Conservation (phyloP, 2,888 invertebrate species). For the Neelides folsomi region DNA sequence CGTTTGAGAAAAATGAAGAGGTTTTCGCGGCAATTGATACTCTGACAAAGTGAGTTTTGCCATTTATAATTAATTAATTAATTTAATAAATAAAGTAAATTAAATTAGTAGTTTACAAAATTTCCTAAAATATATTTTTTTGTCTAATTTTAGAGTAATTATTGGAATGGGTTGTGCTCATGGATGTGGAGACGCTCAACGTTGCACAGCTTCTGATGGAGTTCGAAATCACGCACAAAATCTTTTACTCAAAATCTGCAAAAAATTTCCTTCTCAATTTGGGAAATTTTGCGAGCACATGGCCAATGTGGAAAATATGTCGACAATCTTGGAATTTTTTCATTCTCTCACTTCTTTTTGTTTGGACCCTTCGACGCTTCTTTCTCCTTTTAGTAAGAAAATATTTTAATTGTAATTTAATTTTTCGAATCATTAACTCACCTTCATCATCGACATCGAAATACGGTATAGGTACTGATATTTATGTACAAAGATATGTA, state of each 20-base stretch:
- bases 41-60: conserved; percentile 25
- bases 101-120: too few species aligned
- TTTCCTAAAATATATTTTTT: too few species aligned
- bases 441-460: too few species aligned
- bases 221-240: conserved; percentile 74
- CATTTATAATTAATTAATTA: background rate
- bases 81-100: too few species aligned
- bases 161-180: conserved; percentile 88
- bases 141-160: conserved; percentile 50
- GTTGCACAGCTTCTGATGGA: conserved; percentile 80
- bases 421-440: too few species aligned
- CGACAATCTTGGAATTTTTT: conserved; percentile 80
- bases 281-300: conserved; percentile 55
- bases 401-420: background rate
- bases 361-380: conserved; percentile 69
- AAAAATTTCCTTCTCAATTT: conserved; percentile 52
- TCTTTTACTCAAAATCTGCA: conserved; percentile 60
- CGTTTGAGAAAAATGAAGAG: conserved; percentile 33
- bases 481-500: too few species aligned
- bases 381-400: conserved; percentile 75
- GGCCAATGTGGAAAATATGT: conserved; percentile 60
- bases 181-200: conserved; percentile 69
- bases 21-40: conserved; percentile 27
- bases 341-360: conserved; percentile 95
- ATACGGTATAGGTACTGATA: too few species aligned